Evolutionary conservation across 2,888 invertebrate species (phyloP), one percentile per base, ranked within the genome.

Genomic region (Drosophila anomalata): DNA sequence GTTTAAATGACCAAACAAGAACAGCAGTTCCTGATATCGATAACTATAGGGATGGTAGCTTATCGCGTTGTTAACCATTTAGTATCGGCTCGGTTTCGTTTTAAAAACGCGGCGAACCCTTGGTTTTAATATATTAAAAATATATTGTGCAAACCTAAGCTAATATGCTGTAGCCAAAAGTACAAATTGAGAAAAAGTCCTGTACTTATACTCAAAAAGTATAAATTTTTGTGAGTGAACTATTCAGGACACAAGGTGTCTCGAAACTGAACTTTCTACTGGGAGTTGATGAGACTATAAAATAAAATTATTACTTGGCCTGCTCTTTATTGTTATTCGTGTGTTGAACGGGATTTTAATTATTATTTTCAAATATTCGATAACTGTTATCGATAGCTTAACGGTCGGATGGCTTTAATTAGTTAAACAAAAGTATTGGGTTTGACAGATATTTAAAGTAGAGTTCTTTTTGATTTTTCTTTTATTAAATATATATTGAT

Each of bases 21-120:
- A n/a, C 36, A 36, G 36, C 36, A n/a, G 36, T 36, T n/a, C n/a
- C 36, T n/a, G 36, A 4, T 36, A n/a, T 36, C 36, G 36, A 36
- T 36, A 36, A 14, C 29, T 8, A n/a, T n/a, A n/a, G 36, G n/a
- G n/a, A n/a, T n/a, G 36, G n/a, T 14, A 36, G 36, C n/a, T 14
- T n/a, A 7, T n/a, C 36, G 36, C 14, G n/a, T 7, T 6, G 36
- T 6, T 36, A 36, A n/a, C n/a, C 36, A 11, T 12, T 12, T 11
- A 11, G 1, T 33, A 12, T 11, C 12, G 3, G 11, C n/a, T 5
- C 14, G 7, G 6, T n/a, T n/a, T 36, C 7, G n/a, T 2, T 36
- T 14, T n/a, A 6, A 2, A 36, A n/a, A n/a, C 2, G 2, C 36
- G 2, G 2, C 7, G n/a, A 36, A 14, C 6, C 6, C 36, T 36